Conservation (phyloP, 2,797 vertebrate species). For the Myoxocephalus aenaeus region DNA sequence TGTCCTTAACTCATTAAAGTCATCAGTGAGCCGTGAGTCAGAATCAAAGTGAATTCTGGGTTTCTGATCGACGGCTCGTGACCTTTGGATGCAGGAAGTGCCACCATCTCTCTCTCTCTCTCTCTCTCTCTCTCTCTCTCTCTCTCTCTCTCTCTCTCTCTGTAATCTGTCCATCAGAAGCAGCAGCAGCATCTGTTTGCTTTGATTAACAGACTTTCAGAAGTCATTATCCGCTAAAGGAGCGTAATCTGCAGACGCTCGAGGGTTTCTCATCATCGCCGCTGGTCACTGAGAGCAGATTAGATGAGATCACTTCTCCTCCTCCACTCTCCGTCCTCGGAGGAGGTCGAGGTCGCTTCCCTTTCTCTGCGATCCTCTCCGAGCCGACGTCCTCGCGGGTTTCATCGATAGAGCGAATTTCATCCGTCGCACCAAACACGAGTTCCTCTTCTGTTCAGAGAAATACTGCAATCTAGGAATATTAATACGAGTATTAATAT, state of each 20-base stretch:
- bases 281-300: constrained; percentile 45
- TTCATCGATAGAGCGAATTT: background rate
- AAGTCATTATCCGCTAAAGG: constrained; percentile 56
- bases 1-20: no score
- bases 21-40: background rate
- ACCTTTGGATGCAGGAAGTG: constrained; percentile 24
- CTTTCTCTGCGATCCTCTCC: background rate
- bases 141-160: constrained; percentile 9
- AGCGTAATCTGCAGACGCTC: constrained; percentile 47
- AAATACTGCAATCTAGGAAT: no score
- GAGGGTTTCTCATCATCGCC: constrained; percentile 43
- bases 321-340: background rate
- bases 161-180: constrained; percentile 56
- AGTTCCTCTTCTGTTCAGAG: no score
- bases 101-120: constrained; percentile 6
- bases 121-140: no score
- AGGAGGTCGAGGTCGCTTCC: background rate
- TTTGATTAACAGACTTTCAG: constrained; percentile 69
- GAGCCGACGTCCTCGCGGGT: background rate
- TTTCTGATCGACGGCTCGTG: constrained; percentile 20
- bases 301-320: constrained; percentile 54
- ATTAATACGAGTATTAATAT: no score
- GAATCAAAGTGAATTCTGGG: background rate
- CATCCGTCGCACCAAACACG: no score
- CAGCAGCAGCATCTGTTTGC: constrained; percentile 66